Percentiles rank a stretch among this genome's conserved stretches.
Conservation (phyloP, 2,888 invertebrate genomes). For the Drosophila neotestacea region DNA sequence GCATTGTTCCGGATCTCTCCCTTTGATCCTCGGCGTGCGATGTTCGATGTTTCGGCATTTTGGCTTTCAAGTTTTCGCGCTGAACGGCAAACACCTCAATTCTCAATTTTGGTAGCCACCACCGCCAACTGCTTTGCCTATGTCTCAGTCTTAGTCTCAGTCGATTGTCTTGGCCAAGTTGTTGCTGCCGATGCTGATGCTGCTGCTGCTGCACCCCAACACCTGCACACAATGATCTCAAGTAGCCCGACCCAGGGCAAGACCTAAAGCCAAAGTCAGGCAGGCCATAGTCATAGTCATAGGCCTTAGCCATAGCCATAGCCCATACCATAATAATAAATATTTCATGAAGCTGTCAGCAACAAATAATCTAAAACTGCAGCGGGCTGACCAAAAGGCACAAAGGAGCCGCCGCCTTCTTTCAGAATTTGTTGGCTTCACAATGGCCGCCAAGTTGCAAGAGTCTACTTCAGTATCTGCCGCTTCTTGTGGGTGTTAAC, state of each 20-base stretch:
- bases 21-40: constrained; percentile 66
- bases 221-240: constrained; percentile 55
- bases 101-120: constrained; percentile 77
- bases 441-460: constrained; percentile 41
- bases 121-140: constrained; percentile 70
- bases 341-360: constrained; percentile 83
- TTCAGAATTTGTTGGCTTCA: constrained; percentile 23
- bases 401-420: constrained; percentile 52
- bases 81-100: constrained; percentile 75
- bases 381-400: constrained; percentile 70
- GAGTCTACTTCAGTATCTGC: neutral
- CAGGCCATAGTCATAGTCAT: neutral
- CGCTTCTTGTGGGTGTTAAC: constrained; percentile 62
- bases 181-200: neutral
- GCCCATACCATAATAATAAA: constrained; percentile 74
- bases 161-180: constrained; percentile 43
- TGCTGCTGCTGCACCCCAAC: constrained; percentile 65
- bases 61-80: constrained; percentile 71
- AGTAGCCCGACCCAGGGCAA: constrained; percentile 18
- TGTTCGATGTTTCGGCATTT: constrained; percentile 58
- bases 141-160: constrained; percentile 18
- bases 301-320: neutral
- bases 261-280: constrained; percentile 2
- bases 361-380: constrained; percentile 82
- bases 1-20: constrained; percentile 70